Evolutionary conservation across 2,797 vertebrate genomes (phyloP).

Genomic region (Iguana delicatissima): DNA sequence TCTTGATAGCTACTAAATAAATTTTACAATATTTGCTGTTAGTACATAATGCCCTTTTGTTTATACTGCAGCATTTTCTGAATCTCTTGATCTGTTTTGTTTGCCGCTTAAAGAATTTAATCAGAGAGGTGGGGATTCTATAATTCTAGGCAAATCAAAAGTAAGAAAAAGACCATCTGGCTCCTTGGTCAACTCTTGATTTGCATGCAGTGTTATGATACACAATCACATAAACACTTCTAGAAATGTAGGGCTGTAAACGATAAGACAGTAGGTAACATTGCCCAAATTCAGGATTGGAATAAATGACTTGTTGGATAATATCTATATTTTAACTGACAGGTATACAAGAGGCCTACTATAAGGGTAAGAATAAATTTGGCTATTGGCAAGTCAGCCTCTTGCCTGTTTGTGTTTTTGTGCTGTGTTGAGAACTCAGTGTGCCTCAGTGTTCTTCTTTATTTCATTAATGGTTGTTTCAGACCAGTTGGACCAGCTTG

Average conservation of each 20-base stretch:
- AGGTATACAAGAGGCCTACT: constrained; percentile 91
- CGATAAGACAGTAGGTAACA: too few species aligned
- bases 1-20: background rate
- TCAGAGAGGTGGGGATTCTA: background rate
- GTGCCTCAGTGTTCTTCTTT: constrained; percentile 71
- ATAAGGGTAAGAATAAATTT: constrained; percentile 87
- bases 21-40: background rate
- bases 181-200: background rate
- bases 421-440: constrained; percentile 75
- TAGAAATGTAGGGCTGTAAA: background rate
- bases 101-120: background rate
- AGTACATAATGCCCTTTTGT: background rate
- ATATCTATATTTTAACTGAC: constrained; percentile 86
- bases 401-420: constrained; percentile 78
- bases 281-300: constrained; percentile 54
- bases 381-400: constrained; percentile 76
- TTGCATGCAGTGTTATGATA: background rate
- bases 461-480: constrained; percentile 72
- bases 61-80: background rate
- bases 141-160: background rate
- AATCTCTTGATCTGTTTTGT: background rate
- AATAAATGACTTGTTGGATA: constrained; percentile 69
- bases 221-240: background rate
- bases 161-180: background rate
- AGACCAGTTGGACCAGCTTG: constrained; percentile 69